Percentiles rank a stretch among this genome's conserved stretches.
These are phyloP conservation scores for Tadarida brasiliensis DNA, from an alignment of 2,797 vertebrate species.

Conservation along the genomic window DNA sequence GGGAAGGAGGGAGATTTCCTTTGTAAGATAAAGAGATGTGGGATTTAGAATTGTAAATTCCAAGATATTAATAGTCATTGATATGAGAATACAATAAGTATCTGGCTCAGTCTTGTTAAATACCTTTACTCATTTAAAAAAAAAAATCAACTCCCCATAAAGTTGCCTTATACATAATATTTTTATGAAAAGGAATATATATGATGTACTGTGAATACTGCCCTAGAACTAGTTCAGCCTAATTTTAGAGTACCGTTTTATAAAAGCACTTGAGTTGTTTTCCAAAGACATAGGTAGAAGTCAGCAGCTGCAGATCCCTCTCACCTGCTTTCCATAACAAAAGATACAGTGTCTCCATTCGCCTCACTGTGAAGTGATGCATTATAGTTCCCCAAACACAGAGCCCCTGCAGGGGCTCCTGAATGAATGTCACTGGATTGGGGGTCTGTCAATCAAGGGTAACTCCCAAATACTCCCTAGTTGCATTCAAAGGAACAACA, in stretches of 20 bases:
- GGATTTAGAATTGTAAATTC: background rate
- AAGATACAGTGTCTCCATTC: background rate
- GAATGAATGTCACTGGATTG: background rate
- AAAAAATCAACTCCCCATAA: background rate
- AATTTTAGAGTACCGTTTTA: background rate
- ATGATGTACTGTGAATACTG: background rate
- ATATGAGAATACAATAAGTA: background rate
- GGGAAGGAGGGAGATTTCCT: background rate
- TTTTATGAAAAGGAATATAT: background rate
- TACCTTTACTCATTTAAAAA: background rate
- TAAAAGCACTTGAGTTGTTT: background rate
- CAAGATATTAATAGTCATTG: conserved; percentile 21
- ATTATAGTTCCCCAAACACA: background rate
- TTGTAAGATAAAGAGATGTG: background rate
- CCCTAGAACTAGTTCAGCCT: background rate
- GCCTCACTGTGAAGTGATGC: background rate
- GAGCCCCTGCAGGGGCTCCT: background rate
- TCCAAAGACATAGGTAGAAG: background rate
- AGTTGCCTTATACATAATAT: background rate
- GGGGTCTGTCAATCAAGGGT: conserved; percentile 45
- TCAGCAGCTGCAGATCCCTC: background rate
- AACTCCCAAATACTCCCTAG: background rate
- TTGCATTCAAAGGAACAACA: background rate
- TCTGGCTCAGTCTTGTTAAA: background rate
- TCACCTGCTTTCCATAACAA: background rate